These are phyloP conservation scores for Henricia sp. DNA, from an alignment of 53 echinoderm and acorn worm species.

Conservation along the genomic window DNA sequence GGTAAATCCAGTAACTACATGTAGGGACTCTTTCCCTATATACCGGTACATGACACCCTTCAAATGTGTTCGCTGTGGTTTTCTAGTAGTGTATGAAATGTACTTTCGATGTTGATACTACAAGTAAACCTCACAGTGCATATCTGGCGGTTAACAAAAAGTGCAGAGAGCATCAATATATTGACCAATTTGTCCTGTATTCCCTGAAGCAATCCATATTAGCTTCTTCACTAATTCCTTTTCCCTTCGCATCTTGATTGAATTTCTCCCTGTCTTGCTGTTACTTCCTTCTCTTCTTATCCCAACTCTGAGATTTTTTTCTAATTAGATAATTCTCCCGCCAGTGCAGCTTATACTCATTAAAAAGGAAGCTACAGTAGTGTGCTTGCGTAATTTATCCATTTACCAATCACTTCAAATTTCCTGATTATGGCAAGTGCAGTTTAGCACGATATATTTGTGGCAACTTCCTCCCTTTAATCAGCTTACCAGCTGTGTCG, in stretches of 20 bases:
- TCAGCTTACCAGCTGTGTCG: no score
- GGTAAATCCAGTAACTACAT: not conserved
- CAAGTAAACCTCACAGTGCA: no score
- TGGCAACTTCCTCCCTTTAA: no score
- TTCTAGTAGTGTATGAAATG: no score
- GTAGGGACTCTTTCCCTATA: no score
- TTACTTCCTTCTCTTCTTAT: not conserved
- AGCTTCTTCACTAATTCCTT: not conserved
- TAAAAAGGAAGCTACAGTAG: slow-evolving; percentile 34
- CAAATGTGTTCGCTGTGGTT: no score
- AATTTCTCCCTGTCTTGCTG: not conserved
- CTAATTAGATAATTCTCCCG: slow-evolving; percentile 53
- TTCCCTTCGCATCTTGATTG: not conserved
- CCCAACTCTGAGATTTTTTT: slow-evolving; percentile 38
- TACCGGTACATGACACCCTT: no score
- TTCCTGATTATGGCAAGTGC: slow-evolving; percentile 27
- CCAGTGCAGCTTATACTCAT: not conserved
- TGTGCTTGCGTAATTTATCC: slow-evolving; percentile 50
- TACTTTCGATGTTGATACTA: no score
- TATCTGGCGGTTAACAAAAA: no score
- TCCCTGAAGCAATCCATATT: no score
- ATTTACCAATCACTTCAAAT: slow-evolving; percentile 36
- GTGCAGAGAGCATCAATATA: no score
- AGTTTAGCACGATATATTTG: no score
- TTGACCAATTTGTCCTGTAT: not conserved